phyloP scores from a whole-genome alignment of 2,113 vertebrate species.

The Gallinago undulata region DNA sequence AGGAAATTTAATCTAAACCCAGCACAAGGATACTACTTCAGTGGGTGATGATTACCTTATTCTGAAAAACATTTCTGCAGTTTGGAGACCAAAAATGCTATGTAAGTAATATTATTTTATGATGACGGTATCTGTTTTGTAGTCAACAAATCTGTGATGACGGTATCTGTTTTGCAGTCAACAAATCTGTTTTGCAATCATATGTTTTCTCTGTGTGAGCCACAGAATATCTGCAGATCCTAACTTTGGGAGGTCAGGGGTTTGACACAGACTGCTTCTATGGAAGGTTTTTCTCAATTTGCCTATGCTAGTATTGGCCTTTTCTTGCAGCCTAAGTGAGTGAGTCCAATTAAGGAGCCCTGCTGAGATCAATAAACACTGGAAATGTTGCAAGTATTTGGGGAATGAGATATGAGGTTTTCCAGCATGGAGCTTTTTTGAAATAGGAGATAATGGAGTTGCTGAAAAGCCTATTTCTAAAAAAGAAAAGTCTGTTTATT shows the following conservation, averaged over 20 bases:
- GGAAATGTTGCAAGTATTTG: not conserved
- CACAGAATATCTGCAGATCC: not conserved
- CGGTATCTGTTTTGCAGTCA: fast-evolving
- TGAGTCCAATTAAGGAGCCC: not conserved
- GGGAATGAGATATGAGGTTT: not conserved
- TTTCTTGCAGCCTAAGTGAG: not conserved
- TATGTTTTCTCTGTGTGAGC: not conserved
- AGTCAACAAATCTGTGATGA: too few species aligned
- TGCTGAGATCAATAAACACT: not conserved
- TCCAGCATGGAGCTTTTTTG: not conserved
- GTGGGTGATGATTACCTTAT: not conserved
- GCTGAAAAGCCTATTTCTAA: not conserved
- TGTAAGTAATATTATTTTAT: not conserved
- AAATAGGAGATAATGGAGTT: not conserved
- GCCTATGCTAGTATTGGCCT: not conserved
- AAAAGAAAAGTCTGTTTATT: not conserved
- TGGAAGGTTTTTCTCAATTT: not conserved
- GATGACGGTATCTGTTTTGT: not conserved
- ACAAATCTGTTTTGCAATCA: too few species aligned
- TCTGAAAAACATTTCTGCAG: not conserved
- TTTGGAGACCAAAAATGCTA: not conserved
- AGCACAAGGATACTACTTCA: not conserved
- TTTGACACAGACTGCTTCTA: not conserved
- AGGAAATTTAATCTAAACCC: not conserved
- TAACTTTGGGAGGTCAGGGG: not conserved